Evolutionary conservation across 2,113 vertebrate species (phyloP).

Genomic region (Myrmecobius fasciatus): DNA sequence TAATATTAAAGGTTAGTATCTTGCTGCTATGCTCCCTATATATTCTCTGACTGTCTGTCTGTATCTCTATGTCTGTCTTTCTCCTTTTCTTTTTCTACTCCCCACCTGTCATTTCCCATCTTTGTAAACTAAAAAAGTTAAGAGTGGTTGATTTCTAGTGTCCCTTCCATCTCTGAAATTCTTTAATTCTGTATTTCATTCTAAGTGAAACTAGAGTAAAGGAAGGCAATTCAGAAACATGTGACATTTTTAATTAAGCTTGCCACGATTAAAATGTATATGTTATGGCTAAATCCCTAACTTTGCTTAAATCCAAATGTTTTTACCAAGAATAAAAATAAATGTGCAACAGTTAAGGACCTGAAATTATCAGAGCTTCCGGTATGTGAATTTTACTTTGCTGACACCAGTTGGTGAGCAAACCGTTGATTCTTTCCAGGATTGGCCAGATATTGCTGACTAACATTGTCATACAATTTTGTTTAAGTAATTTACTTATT

Average conservation of each 20-base stretch:
- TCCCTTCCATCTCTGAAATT: background rate
- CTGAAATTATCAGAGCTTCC: conserved; percentile 47
- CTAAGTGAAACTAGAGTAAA: background rate
- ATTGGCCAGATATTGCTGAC: conserved; percentile 61
- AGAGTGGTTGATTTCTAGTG: background rate
- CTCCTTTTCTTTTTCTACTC: background rate
- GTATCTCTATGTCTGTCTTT: background rate
- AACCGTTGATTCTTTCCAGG: conserved; percentile 52
- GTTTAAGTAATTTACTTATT: conserved; percentile 48
- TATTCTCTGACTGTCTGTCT: background rate
- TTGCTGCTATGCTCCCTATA: background rate
- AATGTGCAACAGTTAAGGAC: conserved; percentile 43
- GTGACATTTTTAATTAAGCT: background rate
- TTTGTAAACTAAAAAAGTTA: background rate
- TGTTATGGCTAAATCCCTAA: background rate
- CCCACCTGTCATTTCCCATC: background rate
- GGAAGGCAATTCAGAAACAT: background rate
- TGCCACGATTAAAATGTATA: background rate
- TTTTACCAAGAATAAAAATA: conserved; percentile 35
- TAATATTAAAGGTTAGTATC: background rate
- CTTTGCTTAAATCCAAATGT: background rate
- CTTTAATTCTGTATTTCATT: background rate
- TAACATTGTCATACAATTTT: conserved; percentile 39
- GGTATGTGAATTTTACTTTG: conserved; percentile 51
- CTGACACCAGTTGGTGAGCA: conserved; percentile 51